Percentiles rank a stretch among this genome's conserved stretches.
Evolutionary conservation across 2,888 invertebrate species (phyloP).

Genomic region (Chrysolina oricalcia): DNA sequence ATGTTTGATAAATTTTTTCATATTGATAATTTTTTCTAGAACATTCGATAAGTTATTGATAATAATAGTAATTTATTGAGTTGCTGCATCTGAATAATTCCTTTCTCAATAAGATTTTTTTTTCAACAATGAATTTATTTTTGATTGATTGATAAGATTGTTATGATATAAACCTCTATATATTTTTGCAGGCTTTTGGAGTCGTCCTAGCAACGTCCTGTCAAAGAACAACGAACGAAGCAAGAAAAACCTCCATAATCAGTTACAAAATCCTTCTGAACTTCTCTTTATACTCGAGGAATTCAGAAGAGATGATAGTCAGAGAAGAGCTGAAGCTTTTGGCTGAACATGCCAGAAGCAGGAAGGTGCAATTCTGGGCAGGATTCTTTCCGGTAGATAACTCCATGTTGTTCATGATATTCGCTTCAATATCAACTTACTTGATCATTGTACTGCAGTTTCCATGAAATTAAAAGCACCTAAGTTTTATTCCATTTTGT

Average conservation of each 20-base stretch:
- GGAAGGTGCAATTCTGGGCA: slow-evolving; percentile 43
- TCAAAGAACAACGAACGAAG: slow-evolving; percentile 42
- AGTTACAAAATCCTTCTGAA: slow-evolving; percentile 48
- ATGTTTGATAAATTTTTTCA: too few relatives aligned
- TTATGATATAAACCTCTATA: background rate
- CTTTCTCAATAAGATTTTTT: too few relatives aligned
- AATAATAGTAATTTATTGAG: too few relatives aligned
- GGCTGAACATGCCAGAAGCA: slow-evolving; percentile 46
- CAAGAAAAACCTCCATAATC: slow-evolving; percentile 45
- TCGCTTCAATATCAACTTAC: slow-evolving; percentile 45
- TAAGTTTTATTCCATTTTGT: too few relatives aligned
- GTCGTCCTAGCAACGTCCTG: slow-evolving; percentile 38
- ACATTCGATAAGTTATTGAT: too few relatives aligned
- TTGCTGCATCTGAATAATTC: too few relatives aligned
- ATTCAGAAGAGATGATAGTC: slow-evolving; percentile 28
- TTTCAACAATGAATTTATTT: too few relatives aligned
- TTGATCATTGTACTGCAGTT: slow-evolving; percentile 49
- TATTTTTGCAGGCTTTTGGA: slow-evolving; percentile 41
- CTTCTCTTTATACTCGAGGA: slow-evolving; percentile 35
- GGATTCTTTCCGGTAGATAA: slow-evolving; percentile 49
- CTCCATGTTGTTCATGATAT: slow-evolving; percentile 45
- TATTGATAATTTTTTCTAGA: too few relatives aligned
- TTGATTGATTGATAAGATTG: too few relatives aligned
- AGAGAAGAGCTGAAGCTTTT: slow-evolving; percentile 49
- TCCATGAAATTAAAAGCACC: slow-evolving; percentile 30